Base-by-base conservation (phyloP, 2,888 invertebrate genomes). In the Cacoxenus indagator region DNA sequence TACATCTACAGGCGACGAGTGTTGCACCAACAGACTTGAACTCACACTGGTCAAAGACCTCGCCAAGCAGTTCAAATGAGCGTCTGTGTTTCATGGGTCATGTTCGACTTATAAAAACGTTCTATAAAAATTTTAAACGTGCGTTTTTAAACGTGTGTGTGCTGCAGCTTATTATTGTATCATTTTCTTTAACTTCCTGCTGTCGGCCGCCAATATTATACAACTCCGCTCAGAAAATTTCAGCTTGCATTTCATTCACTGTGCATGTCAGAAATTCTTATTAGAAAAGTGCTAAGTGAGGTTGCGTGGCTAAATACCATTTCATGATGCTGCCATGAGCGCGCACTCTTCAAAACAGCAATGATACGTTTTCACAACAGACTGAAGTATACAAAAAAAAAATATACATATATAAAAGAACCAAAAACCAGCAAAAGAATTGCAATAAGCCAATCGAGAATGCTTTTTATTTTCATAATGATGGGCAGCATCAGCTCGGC, bases 321-420 rank as follows among this genome's bases (percentile, higher is more conserved):
- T 82, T 77, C 70, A 77, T 75, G 80, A 65, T 22, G 76, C 71
- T 71, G 70, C 73, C 65, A 65, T 73, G 72, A 76, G 70, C 76
- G 70, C 70, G 74, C 11, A 22, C 22, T 71, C 72, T 70, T 46
- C 67, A 70, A 27, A 68, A 54, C 61, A 66, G 61, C 59, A 66
- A 45, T 67, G 71, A 22, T 29, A 54, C 24, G 24, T 37, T 11
- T 37, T 2, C 37, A 37, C 54, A 54, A 54, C 54, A 2, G 19
- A 48, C 48, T 26, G 14, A 24, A 29, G 55, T 14, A 45, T 43
- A 62, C 43, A 43, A 17, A 22, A 62, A 62, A 6, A 65, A 31
- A 22, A 62, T 22, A n/a, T 5, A 62, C 19, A 51, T 27, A 51
- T 37, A 17, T 29, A 65, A n/a, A 22, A 26, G 19, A 48, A 48